Evolutionary conservation across 2,888 invertebrate genomes (phyloP), one percentile per base, ranked within the genome.

Genomic region (Agrotis puta): DNA sequence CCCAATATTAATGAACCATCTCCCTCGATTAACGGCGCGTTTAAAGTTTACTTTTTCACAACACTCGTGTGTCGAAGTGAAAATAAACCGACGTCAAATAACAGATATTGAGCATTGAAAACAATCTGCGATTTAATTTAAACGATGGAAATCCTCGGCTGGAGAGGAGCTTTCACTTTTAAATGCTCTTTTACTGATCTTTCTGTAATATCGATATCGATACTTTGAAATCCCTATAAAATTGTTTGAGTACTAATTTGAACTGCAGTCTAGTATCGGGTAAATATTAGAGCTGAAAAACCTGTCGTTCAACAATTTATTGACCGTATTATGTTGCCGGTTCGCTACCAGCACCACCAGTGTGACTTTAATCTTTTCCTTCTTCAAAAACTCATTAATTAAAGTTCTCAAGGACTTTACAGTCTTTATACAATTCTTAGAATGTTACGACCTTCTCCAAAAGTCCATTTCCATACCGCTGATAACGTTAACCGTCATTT

Each of bases 121-220:
- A 83, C 83, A 86, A 87, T 88, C 84, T 71, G 65, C 53, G 54
- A 75, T 75, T 85, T 85, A 86, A 87, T 86, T 86, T 84, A 58
- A 83, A 80, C 82, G 82, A 83, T 85, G 81, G 81, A 82, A 68
- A 77, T 82, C 75, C 77, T 83, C 85, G 84, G 88, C 88, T 89
- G 66, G 74, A 73, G 59, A 68, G 43, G 59, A 71, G 78, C 85
- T 89, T 89, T 88, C 86, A 88, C 89, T 89, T 89, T 88, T 81
- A 64, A 64, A 70, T 77, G 70, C 61, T 71, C 69, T 82, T 78
- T 75, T 70, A 39, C 51, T 45, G 56, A 71, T 45, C 11, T 20
- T 64, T 51, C 51, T 67, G 4, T 22, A 22, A 64, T 57, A 43
- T 5, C 53, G 18, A 20, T 53, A 48, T 62, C n/a, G n/a, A 22